Evolutionary conservation across 2,888 invertebrate species (phyloP).

Genomic region (Cremastinae sp.): DNA sequence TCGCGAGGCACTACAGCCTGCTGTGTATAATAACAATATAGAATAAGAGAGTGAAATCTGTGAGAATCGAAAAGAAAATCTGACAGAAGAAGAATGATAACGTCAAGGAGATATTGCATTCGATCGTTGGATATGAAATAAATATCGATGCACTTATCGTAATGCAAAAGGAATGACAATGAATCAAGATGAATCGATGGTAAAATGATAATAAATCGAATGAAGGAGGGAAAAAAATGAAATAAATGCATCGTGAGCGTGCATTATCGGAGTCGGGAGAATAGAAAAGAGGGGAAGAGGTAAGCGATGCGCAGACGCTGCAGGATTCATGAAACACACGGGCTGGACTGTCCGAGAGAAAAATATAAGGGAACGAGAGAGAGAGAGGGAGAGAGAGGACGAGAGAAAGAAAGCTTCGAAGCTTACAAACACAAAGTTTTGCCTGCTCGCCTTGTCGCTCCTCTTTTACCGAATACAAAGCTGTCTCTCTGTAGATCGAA

Average conservation of each 20-base stretch:
- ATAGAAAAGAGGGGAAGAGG: constrained; percentile 17
- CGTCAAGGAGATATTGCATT: neutral
- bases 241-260: constrained; percentile 24
- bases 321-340: constrained; percentile 26
- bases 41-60: no score
- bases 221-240: constrained; percentile 8
- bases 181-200: neutral
- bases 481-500: constrained; percentile 40
- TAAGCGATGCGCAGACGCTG: constrained; percentile 34
- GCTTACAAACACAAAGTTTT: constrained; percentile 19
- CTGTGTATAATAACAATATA: no score
- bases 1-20: no score
- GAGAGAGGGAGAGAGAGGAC: no score
- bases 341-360: constrained; percentile 6
- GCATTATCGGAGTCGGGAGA: constrained; percentile 20
- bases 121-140: neutral
- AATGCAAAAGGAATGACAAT: neutral
- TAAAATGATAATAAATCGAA: constrained; percentile 10
- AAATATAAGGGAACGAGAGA: constrained; percentile 9
- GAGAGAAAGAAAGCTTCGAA: no score
- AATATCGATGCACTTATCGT: no score
- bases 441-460: constrained; percentile 1
- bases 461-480: constrained; percentile 55
- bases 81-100: neutral
- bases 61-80: no score